A percentile compares a stretch with the other conserved stretches of the same genome.
phyloP scores from a whole-genome alignment of 2,888 invertebrate species.

The Didymodactylos carnosus region DNA sequence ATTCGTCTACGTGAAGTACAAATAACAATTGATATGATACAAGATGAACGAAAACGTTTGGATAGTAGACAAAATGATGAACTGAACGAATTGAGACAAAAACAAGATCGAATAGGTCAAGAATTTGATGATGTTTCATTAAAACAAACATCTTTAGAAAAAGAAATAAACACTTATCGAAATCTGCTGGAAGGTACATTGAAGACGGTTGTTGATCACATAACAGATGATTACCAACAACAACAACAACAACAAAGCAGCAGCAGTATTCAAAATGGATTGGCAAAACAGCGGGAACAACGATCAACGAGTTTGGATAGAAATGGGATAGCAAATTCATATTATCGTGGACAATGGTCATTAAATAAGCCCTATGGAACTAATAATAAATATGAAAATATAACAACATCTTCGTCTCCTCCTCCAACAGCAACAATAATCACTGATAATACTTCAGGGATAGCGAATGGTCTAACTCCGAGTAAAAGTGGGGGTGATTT shows the following conservation, averaged over 20 bases:
- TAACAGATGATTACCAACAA: background rate
- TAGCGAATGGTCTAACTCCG: background rate
- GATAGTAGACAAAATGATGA: background rate
- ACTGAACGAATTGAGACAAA: conserved; percentile 5
- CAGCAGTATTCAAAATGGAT: background rate
- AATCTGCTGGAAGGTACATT: conserved; percentile 37
- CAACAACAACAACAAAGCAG: background rate
- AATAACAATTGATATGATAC: background rate
- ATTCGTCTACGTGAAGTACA: conserved; percentile 9
- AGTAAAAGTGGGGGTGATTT: background rate
- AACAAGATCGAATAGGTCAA: background rate
- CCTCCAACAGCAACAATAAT: background rate
- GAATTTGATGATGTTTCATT: conserved; percentile 27
- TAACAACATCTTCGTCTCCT: background rate
- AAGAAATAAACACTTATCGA: conserved; percentile 41
- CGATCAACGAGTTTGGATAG: background rate
- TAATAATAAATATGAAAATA: background rate
- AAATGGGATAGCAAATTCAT: background rate
- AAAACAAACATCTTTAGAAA: conserved; percentile 40
- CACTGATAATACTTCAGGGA: no score
- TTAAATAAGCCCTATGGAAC: no score
- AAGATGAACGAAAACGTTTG: conserved; percentile 4
- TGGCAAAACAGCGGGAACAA: background rate
- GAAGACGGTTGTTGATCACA: background rate
- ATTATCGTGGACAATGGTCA: no score